Conservation (phyloP, 2,113 vertebrate species). For the Alosa alosa region DNA sequence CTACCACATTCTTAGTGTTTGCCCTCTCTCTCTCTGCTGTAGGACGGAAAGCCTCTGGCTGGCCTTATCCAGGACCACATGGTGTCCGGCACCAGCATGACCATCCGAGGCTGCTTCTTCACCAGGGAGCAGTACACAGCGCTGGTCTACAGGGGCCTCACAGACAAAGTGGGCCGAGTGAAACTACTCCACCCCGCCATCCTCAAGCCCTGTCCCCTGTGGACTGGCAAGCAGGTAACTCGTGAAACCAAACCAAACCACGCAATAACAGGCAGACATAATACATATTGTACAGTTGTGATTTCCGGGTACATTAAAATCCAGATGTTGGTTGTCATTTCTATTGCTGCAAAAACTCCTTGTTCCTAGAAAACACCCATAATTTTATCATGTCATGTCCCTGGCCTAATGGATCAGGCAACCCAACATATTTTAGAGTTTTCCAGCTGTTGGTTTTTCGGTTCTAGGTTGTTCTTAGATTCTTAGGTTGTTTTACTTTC, state of each 20-base stretch:
- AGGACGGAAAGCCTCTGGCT: constrained; percentile 94
- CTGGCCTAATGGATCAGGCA: not conserved
- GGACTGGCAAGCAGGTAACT: constrained; percentile 95
- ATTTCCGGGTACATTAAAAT: not conserved
- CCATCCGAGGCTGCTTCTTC: constrained; percentile 88
- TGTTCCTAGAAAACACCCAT: not conserved
- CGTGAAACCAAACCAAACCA: not conserved
- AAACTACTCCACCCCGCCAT: constrained; percentile 81
- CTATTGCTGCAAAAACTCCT: too few relatives aligned
- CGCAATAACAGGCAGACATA: not conserved
- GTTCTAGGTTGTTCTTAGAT: not conserved
- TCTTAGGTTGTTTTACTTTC: not conserved
- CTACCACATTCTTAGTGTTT: not conserved
- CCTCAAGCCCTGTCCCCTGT: constrained; percentile 82
- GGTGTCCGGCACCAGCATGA: constrained; percentile 93
- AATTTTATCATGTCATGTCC: not conserved
- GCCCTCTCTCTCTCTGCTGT: constrained; percentile 3
- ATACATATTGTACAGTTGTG: not conserved
- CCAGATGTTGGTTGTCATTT: not conserved
- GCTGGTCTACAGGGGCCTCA: constrained; percentile 90
- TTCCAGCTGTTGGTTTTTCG: not conserved
- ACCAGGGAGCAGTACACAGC: constrained; percentile 86
- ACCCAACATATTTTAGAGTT: not conserved
- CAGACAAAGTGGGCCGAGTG: constrained; percentile 82
- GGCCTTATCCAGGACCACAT: constrained; percentile 98